Conservation (phyloP, 2,888 invertebrate genomes). For the Caenorhabditis sp. region DNA sequence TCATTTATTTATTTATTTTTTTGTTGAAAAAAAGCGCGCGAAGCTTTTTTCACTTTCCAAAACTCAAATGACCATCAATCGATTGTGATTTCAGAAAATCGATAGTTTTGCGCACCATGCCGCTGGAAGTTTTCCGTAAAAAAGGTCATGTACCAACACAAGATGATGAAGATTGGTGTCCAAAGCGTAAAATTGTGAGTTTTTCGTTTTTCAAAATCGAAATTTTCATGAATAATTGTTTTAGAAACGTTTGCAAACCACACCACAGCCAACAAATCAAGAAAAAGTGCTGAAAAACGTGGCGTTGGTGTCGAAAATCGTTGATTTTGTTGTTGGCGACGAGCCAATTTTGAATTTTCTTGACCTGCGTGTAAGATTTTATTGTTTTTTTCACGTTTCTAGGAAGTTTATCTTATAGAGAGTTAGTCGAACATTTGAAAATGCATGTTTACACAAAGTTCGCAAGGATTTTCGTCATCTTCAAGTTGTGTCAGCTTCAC, state of each 20-base stretch:
- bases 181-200: slow-evolving; percentile 11
- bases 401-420: too few species aligned
- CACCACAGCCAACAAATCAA: background rate
- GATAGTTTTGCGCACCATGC: background rate
- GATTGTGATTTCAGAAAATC: too few species aligned
- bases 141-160: slow-evolving; percentile 6
- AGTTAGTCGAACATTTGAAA: background rate
- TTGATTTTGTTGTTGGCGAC: background rate
- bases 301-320: background rate
- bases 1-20: too few species aligned
- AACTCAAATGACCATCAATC: too few species aligned
- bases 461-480: slow-evolving; percentile 16
- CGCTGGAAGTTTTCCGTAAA: slow-evolving; percentile 7
- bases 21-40: too few species aligned
- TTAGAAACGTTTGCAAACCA: background rate
- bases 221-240: background rate
- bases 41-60: too few species aligned
- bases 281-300: background rate
- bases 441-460: background rate
- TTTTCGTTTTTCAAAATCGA: background rate
- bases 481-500: slow-evolving; percentile 12
- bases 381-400: background rate
- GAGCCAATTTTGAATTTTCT: slow-evolving; percentile 1
- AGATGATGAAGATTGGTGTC: slow-evolving; percentile 9
- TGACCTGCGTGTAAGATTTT: background rate